Evolutionary conservation across 2,797 vertebrate species (phyloP), one percentile per base, ranked within the genome.

Genomic region (Orestias chungarensis): DNA sequence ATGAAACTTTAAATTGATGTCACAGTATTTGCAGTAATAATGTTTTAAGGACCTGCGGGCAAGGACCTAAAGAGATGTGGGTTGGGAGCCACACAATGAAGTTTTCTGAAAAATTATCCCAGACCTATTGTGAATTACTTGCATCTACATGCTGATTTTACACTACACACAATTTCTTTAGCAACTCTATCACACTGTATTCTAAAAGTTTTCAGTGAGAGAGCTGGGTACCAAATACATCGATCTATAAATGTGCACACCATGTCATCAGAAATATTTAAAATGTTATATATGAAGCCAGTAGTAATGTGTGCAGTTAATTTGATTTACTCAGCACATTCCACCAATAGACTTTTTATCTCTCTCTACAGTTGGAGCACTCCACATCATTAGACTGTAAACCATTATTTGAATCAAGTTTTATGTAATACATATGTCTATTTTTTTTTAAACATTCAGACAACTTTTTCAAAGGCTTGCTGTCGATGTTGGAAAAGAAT

Each of bases 261-360:
- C 7, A 25, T 38, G 5, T 27, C n/a, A 40, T 62, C 20, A 49
- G 17, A 4, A 43, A 68, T 68, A 50, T 6, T 59, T 33, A 46
- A 52, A 20, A 1, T 18, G 54, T 57, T 33, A 18, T 65, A 20
- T 6, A 27, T 75, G 38, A 27, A 70, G 67, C 66, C 54, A 33
- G 66, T 29, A 75, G 75, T 68, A 52, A 75, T 68, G 49, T 74
- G 46, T 81, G 62, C 44, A 46, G 62, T 76, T 84, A 74, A 83
- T 79, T 64, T 69, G 68, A 86, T 85, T 76, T 76, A 78, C 23
- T 73, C 49, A 70, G 38, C 15, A n/a, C 43, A 73, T 71, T 55
- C 57, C 66, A 66, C 52, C 68, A 40, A 64, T 65, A 75, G 44
- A 79, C 42, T 59, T 79, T 84, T 72, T 66, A 77, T 77, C 50